Evolutionary conservation across 1,140 invertebrate species (phyloP), one percentile per base, ranked within the genome.

Genomic region (Drosophila sucinea): DNA sequence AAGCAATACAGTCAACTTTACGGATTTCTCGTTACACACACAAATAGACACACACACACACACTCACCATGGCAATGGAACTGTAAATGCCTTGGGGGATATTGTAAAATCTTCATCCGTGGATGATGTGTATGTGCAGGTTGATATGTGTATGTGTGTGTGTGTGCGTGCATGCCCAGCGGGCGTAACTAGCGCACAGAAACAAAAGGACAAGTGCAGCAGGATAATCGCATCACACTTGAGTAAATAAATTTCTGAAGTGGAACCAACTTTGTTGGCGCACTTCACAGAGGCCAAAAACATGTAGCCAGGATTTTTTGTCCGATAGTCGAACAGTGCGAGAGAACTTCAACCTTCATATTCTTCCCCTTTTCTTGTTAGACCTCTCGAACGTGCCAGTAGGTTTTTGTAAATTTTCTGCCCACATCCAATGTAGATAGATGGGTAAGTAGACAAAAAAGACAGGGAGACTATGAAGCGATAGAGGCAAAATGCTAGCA

Each of bases 171-270:
- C 8, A 25, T 78, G 71, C 62, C 66, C 73, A 77, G 63, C 32
- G 58, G 67, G 75, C 66, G 65, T 58, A 51, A 54, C 73, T 74
- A 70, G 77, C 68, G 51, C 71, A 68, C 70, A 56, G 73, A 84
- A 68, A 87, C 84, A 89, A 84, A 75, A 70, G 56, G 66, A 84
- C 70, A 81, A 87, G 80, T 89, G 85, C 84, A 89, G 72, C 68
- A 67, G 73, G 81, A 87, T 87, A 87, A 87, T 87, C 84, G 67
- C 84, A 87, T 87, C 84, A 87, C 84, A 87, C 84, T 87, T 89
- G 81, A 87, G 80, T 87, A 87, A 87, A 89, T 90, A 87, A 84
- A 80, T 89, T 89, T 69, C 70, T 87, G 73, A 89, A 87, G 80
- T 84, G 84, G 84, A 87, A 84, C 68, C 70, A 77, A 68, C 67